Evolutionary conservation across 1,140 invertebrate species (phyloP).

Genomic region (Drosophila lacteicornis): DNA sequence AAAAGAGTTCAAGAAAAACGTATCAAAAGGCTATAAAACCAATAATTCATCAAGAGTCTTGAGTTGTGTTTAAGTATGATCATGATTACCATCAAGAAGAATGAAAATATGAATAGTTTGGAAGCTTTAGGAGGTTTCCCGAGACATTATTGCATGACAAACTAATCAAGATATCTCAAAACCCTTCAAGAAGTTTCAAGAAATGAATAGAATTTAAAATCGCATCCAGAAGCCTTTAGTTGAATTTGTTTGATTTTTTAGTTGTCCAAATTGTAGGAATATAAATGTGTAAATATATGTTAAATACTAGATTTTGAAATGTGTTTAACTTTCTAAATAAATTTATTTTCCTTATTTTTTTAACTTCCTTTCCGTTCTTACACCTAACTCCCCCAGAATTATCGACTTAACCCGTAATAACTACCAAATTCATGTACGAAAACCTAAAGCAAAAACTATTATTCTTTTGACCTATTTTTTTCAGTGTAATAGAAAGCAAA

Average conservation of each 20-base stretch:
- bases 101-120: background rate
- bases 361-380: background rate
- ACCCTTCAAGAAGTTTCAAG: background rate
- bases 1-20: background rate
- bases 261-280: constrained; percentile 13
- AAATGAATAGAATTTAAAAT: background rate
- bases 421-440: background rate
- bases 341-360: background rate
- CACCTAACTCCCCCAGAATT: background rate
- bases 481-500: constrained; percentile 65
- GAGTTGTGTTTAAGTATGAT: background rate
- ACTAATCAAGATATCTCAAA: background rate
- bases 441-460: constrained; percentile 40
- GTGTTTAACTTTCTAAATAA: background rate
- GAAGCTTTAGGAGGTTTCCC: no score
- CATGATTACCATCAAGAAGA: background rate
- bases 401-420: background rate
- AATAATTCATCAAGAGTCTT: background rate
- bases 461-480: constrained; percentile 60
- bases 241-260: background rate
- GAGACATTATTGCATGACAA: background rate
- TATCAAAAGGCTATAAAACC: background rate
- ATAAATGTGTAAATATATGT: background rate
- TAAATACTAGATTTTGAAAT: background rate
- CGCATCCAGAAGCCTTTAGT: background rate